Evolutionary conservation across 2,888 invertebrate genomes (phyloP), one percentile per base, ranked within the genome.

Genomic region (Torymus auratus): DNA sequence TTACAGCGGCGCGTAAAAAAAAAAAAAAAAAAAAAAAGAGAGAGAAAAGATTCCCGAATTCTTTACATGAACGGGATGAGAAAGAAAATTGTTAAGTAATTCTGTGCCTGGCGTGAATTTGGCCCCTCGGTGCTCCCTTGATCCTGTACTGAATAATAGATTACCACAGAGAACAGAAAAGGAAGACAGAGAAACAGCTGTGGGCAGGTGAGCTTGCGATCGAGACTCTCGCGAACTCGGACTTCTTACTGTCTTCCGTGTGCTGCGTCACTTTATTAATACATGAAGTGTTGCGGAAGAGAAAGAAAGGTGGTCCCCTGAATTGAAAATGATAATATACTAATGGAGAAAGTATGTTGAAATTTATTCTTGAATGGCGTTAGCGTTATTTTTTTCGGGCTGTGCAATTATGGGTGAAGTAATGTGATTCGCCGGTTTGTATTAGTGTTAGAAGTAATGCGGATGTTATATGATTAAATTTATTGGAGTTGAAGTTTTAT

Each of bases 121-220:
- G 15, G 17, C 52, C 77, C 64, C 77, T 71, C 50, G 62, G n/a
- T 62, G 56, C 41, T 20, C 14, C 10, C 41, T 62, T 68, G 68
- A 68, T 75, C 68, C 53, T 61, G 68, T 69, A 62, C 76, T 76
- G 69, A 76, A 76, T 76, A 76, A 76, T 76, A 76, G 53, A 76
- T 76, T 13, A 13, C 7, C 17, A 14, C 20, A 20, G 20, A 20
- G 14, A n/a, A 53, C 14, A 10, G 17, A 60, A 5, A 4, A 52
- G 53, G 53, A 60, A 23, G 64, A 67, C 52, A 67, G 41, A 64
- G 15, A 41, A 12, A 7, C 15, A 41, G 17, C 3, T n/a, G 52
- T 53, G 53, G 52, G 50, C n/a, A 15, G 20, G 15, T 65, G 52
- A 28, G 28, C 14, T 4, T 60, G 20, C 20, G 60, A 7, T 17